phyloP scores from a whole-genome alignment of 2,888 invertebrate genomes.

The Melieria crassipennis region DNA sequence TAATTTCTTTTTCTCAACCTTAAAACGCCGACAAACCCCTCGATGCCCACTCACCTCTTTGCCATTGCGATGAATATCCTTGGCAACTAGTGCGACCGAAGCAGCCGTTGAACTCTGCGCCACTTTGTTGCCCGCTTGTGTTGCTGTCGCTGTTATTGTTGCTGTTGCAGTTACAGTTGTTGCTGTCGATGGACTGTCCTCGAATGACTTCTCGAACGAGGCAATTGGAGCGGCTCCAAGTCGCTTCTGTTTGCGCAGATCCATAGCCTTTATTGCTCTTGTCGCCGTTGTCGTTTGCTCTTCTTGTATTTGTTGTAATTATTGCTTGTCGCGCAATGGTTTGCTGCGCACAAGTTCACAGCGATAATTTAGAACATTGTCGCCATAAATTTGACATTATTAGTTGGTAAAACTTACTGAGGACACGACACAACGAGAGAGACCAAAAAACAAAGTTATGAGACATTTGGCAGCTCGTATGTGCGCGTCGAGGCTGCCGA shows the following conservation, averaged over 20 bases:
- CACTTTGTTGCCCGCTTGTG: slow-evolving; percentile 6
- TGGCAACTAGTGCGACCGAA: slow-evolving; percentile 6
- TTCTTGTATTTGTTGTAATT: background rate
- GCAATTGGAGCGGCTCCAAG: slow-evolving; percentile 94
- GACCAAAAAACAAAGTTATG: background rate
- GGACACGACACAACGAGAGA: background rate
- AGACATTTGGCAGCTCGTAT: too few relatives aligned
- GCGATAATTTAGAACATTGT: slow-evolving; percentile 11
- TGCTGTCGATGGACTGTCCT: slow-evolving; percentile 54
- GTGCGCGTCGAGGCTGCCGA: too few relatives aligned
- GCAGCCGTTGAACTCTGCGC: slow-evolving; percentile 16
- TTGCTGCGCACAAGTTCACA: background rate
- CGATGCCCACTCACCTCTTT: slow-evolving; percentile 23
- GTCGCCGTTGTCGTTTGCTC: slow-evolving; percentile 8
- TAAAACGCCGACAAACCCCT: background rate
- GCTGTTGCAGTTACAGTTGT: slow-evolving; percentile 28
- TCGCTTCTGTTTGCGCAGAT: slow-evolving; percentile 73
- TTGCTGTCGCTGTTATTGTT: slow-evolving; percentile 21
- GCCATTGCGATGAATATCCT: slow-evolving; percentile 37
- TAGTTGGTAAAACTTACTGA: background rate
- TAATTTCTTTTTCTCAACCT: too few relatives aligned
- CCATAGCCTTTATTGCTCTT: slow-evolving; percentile 46
- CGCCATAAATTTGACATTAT: slow-evolving; percentile 13
- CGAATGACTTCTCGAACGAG: slow-evolving; percentile 79
- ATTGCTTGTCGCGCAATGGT: background rate